A percentile compares a stretch with the other conserved stretches of the same genome.
These are phyloP conservation scores for Miniopterus natalensis DNA, from an alignment of 2,113 vertebrate genomes.

Conservation along the genomic window DNA sequence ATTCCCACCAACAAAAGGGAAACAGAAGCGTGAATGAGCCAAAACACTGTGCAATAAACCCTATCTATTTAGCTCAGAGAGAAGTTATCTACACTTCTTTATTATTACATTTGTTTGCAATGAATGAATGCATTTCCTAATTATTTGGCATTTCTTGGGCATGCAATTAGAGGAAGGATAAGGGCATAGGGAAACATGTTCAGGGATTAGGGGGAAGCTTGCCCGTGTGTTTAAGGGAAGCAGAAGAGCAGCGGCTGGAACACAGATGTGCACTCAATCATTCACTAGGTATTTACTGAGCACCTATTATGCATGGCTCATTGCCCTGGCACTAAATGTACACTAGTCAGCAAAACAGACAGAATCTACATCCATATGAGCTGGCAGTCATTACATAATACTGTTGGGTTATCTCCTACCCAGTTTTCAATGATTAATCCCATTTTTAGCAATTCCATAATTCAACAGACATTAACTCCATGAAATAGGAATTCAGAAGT, in stretches of 20 bases:
- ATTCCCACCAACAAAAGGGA: background rate
- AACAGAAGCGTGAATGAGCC: background rate
- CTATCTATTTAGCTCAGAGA: background rate
- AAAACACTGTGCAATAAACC: background rate
- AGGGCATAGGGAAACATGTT: background rate
- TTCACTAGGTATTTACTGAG: background rate
- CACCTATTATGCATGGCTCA: conserved; percentile 10
- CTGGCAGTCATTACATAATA: background rate
- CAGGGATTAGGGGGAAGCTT: background rate
- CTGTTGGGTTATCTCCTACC: background rate
- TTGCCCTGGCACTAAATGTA: background rate
- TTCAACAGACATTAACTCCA: background rate
- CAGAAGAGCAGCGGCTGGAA: background rate
- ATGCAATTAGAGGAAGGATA: background rate
- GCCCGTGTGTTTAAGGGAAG: background rate
- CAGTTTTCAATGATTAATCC: conserved; percentile 7
- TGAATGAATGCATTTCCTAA: background rate
- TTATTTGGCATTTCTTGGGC: background rate
- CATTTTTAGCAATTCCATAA: conserved; percentile 13
- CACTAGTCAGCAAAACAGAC: background rate
- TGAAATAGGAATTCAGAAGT: conserved; percentile 11
- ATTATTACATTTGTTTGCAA: background rate
- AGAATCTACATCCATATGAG: background rate
- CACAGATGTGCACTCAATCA: background rate
- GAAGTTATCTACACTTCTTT: background rate